Evolutionary conservation across 1,140 invertebrate genomes (phyloP), one percentile per base, ranked within the genome.

Genomic region (Drosophila bocqueti): DNA sequence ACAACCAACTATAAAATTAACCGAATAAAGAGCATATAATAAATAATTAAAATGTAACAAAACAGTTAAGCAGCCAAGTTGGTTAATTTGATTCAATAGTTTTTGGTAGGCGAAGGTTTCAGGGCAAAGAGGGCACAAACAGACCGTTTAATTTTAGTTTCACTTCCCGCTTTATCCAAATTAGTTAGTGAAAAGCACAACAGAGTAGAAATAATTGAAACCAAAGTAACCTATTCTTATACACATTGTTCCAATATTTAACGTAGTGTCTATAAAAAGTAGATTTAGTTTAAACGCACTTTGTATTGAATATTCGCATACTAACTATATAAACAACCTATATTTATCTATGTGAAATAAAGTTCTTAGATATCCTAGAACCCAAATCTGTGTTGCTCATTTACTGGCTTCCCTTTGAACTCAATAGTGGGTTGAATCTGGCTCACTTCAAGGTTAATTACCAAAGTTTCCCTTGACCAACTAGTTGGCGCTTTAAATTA

Each of bases 101-200:
- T 76, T 75, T 58, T 31, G 49, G 18, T 36, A 40, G 45, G 36
- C n/a, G 42, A 62, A 26, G 75, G 75, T 78, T 78, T 78, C 76
- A 71, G 65, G 76, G 43, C 65, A 78, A 69, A 78, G 36, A 50
- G 75, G 65, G 65, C 65, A 78, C 76, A 78, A 71, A 63, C 0
- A 52, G 29, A 36, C 8, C 24, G 24, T 16, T 60, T 6, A n/a
- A 10, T 21, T 54, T 16, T 42, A 18, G 13, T 60, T 76, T 42
- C 9, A 50, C 8, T 57, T 26, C 4, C 13, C 7, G 45, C 38
- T 71, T 42, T 34, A 34, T 26, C 5, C n/a, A 24, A 43, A 18
- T 60, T 36, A 34, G 18, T 63, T 45, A 10, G 21, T 7, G 24
- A 57, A 64, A 61, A 38, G 38, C 38, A 69, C 38, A 45, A 34